Evolutionary conservation across 2,113 vertebrate species (phyloP).

Genomic region (Hippocampus abdominalis): DNA sequence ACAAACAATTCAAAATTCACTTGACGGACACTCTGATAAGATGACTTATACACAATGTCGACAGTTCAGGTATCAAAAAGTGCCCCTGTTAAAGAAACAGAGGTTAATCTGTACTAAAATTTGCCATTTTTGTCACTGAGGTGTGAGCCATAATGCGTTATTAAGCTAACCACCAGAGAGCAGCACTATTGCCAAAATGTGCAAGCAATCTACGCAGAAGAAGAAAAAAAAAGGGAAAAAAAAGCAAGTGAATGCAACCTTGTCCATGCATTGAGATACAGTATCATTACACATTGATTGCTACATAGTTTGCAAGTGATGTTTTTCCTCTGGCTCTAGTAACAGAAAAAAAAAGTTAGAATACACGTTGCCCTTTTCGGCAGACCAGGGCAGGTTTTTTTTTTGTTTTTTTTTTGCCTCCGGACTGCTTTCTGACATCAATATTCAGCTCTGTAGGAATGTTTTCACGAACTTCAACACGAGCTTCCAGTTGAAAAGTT

Average conservation of each 20-base stretch:
- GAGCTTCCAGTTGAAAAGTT: constrained; percentile 9
- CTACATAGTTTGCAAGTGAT: constrained; percentile 49
- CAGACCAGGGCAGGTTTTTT: constrained; percentile 10
- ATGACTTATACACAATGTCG: constrained; percentile 6
- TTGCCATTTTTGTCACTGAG: constrained; percentile 28
- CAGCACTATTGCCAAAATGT: constrained; percentile 44
- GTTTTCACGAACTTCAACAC: constrained; percentile 42
- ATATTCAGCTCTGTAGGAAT: constrained; percentile 54
- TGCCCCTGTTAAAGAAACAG: constrained; percentile 13
- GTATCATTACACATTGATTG: constrained; percentile 47
- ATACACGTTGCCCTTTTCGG: constrained; percentile 41
- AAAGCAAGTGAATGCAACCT: constrained; percentile 52
- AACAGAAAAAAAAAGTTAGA: constrained; percentile 40
- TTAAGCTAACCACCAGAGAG: constrained; percentile 48
- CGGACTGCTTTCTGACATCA: constrained; percentile 52
- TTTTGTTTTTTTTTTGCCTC: constrained; percentile 22
- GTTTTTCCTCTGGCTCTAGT: constrained; percentile 29
- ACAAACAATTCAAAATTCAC: constrained; percentile 24
- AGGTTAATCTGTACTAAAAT: constrained; percentile 14
- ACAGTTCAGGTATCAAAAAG: constrained; percentile 29
- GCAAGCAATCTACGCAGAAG: constrained; percentile 40
- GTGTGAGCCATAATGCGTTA: constrained; percentile 43
- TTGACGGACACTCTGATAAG: constrained; percentile 31
- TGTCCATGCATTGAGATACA: constrained; percentile 55
- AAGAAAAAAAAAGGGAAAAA: constrained; percentile 49